phyloP scores from a whole-genome alignment of 2,797 vertebrate species.

The Tolypeutes matacus region DNA sequence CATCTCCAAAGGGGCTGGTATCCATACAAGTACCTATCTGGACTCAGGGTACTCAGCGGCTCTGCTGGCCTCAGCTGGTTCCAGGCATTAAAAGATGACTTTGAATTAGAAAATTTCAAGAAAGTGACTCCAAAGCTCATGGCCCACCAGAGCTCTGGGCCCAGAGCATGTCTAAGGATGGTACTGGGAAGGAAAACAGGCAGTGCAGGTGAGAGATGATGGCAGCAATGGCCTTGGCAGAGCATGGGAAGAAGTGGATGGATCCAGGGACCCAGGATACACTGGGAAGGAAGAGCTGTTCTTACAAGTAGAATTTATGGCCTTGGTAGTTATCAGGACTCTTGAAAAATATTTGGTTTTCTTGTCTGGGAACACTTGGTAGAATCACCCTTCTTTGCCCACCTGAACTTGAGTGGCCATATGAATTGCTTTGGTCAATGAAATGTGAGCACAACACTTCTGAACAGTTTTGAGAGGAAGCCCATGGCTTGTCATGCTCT shows the following conservation, averaged over 20 bases:
- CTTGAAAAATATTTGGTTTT: background rate
- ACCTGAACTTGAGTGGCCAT: background rate
- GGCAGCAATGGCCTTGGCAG: accelerated
- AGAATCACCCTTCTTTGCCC: background rate
- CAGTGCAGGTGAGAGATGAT: background rate
- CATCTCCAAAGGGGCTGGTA: accelerated
- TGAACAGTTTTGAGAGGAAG: background rate
- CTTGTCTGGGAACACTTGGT: background rate
- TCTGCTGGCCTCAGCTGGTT: too few relatives aligned
- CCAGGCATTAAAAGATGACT: background rate
- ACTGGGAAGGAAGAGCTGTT: accelerated
- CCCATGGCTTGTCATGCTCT: accelerated
- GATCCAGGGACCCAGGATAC: background rate
- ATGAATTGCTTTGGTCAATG: background rate
- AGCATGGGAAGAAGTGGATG: background rate
- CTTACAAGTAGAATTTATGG: background rate
- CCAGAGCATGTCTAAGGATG: background rate
- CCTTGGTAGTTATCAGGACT: accelerated
- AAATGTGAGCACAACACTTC: background rate
- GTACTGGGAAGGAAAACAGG: background rate
- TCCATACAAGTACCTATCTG: background rate
- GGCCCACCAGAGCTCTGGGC: accelerated
- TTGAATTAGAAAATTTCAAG: background rate
- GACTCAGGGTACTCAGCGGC: background rate
- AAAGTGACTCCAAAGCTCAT: background rate